Conservation (phyloP, 2,888 invertebrate species). For the Melangyna quadrimaculata region DNA sequence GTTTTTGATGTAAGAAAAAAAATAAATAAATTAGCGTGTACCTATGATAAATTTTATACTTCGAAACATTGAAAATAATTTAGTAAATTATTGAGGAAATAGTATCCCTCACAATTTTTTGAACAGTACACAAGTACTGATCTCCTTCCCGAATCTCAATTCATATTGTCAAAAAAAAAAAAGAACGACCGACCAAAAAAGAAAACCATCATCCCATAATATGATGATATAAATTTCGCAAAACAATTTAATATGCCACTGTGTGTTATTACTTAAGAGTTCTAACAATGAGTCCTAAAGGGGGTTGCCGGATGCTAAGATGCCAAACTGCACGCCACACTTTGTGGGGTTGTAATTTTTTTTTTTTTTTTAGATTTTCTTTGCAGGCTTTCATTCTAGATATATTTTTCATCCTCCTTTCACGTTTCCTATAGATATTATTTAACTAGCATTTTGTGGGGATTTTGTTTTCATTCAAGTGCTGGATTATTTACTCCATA, state of each 20-base stretch:
- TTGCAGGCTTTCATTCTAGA: conserved; percentile 36
- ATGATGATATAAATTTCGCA: conserved; percentile 77
- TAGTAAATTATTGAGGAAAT: too few species aligned
- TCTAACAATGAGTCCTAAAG: conserved; percentile 52
- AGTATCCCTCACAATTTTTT: background rate
- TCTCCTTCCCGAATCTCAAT: conserved; percentile 11
- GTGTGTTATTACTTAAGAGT: conserved; percentile 73
- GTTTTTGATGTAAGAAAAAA: too few species aligned
- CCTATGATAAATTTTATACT: too few species aligned
- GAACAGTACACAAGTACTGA: conserved; percentile 18
- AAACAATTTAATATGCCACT: conserved; percentile 77
- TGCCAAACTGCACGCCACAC: conserved; percentile 2
- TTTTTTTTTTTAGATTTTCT: conserved; percentile 60
- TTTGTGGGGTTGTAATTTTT: conserved; percentile 40
- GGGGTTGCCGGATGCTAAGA: conserved; percentile 2
- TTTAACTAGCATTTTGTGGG: conserved; percentile 36
- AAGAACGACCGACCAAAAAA: background rate
- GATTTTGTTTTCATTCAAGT: conserved; percentile 77
- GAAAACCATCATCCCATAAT: conserved; percentile 73
- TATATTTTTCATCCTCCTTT: background rate
- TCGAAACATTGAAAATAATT: too few species aligned
- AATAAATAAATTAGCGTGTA: too few species aligned
- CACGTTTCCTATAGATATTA: background rate
- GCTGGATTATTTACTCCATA: conserved; percentile 78
- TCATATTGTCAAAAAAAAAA: background rate